Conservation (phyloP, 2,888 invertebrate species). For the Thumatha senex region DNA sequence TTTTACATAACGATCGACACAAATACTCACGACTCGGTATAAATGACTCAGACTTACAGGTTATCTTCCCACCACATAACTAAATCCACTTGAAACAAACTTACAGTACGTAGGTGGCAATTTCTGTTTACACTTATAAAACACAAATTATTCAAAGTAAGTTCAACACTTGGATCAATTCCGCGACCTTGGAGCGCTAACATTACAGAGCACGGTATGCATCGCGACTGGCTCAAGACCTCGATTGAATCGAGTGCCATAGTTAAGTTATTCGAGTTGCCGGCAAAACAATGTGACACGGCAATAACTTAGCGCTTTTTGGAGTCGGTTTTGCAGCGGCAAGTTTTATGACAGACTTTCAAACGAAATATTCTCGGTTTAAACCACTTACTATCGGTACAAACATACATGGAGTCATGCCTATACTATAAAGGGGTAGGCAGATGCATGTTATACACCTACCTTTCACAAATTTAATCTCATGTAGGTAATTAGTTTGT, state of each 20-base stretch:
- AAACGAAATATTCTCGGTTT: background rate
- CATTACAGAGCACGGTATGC: background rate
- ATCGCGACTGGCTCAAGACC: conserved; percentile 17
- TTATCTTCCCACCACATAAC: conserved; percentile 1
- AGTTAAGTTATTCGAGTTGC: conserved; percentile 24
- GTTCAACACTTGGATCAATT: conserved; percentile 9
- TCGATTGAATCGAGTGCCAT: conserved; percentile 18
- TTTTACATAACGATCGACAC: too few relatives aligned
- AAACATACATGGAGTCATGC: too few relatives aligned
- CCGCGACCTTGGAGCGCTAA: conserved; percentile 7
- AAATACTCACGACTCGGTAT: too few relatives aligned
- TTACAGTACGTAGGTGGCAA: too few relatives aligned
- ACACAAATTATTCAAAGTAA: background rate
- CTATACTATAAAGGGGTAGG: too few relatives aligned
- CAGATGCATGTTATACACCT: too few relatives aligned
- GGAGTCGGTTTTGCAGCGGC: conserved; percentile 3
- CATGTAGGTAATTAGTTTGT: too few relatives aligned
- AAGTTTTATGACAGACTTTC: background rate
- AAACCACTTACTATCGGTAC: too few relatives aligned
- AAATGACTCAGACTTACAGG: background rate
- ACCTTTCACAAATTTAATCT: too few relatives aligned
- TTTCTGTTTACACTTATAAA: background rate
- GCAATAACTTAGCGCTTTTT: background rate
- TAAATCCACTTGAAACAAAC: background rate
- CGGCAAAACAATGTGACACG: conserved; percentile 20